Evolutionary conservation across 1,140 invertebrate genomes (phyloP).

Genomic region (Lordiphosa clarofinis): DNA sequence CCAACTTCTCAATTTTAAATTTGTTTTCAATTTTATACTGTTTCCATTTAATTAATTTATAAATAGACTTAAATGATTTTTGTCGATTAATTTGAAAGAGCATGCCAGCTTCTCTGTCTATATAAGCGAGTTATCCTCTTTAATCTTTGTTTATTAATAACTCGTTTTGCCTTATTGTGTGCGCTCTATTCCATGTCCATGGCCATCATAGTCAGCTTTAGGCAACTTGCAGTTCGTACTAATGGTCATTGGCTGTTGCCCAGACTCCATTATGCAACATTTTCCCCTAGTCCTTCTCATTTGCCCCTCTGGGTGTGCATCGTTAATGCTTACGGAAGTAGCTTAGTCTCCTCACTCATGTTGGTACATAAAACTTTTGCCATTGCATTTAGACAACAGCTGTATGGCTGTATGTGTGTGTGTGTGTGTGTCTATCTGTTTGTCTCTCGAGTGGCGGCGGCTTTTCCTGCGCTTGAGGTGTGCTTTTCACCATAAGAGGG

Average conservation of each 20-base stretch:
- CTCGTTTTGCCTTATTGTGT: constrained; percentile 57
- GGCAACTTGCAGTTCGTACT: constrained; percentile 50
- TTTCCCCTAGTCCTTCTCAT: constrained; percentile 1
- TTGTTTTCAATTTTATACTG: no score
- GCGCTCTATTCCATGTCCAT: constrained; percentile 29
- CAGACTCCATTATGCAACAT: constrained; percentile 61
- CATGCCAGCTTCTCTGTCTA: not conserved
- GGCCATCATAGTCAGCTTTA: constrained; percentile 33
- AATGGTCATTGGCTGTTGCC: constrained; percentile 67
- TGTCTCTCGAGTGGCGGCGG: constrained; percentile 45
- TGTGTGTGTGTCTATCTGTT: constrained; percentile 14
- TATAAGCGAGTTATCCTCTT: constrained; percentile 2
- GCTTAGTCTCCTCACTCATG: constrained; percentile 42
- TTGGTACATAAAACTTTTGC: constrained; percentile 62
- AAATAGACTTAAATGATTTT: no score
- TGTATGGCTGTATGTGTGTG: constrained; percentile 11
- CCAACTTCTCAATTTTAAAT: no score
- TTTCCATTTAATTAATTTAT: no score
- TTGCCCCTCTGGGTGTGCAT: constrained; percentile 18
- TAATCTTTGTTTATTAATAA: constrained; percentile 69
- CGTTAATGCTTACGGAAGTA: constrained; percentile 55
- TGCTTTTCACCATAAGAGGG: constrained; percentile 23
- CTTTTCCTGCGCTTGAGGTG: constrained; percentile 62
- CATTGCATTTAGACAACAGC: constrained; percentile 48
- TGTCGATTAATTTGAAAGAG: no score